Evolutionary conservation across 1,140 invertebrate genomes (phyloP), one percentile per base, ranked within the genome.

Genomic region (Branchinecta lynchi): DNA sequence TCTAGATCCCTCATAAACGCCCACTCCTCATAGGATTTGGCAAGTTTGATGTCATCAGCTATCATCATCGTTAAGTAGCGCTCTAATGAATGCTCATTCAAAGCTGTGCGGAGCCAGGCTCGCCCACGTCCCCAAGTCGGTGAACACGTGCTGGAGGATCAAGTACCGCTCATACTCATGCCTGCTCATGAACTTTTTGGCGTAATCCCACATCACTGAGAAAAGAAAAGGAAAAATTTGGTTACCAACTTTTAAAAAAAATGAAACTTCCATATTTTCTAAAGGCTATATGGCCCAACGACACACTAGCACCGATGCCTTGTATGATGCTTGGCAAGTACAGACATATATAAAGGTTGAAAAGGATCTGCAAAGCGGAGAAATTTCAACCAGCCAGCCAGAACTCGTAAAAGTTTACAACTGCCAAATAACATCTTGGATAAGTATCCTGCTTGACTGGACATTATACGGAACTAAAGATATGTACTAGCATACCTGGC

Each of bases 21-120:
- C 84, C 88, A 90, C 69, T 87, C 84, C 78, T 93, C 89, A 80
- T 93, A 96, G 82, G 86, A 89, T 70, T 85, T 83, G 70, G 81
- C 79, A 65, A 92, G 75, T 60, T 85, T 79, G 8, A 82, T 80
- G 21, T 78, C 73, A 75, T 87, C 86, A 74, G 83, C 83, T 43
- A 92, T 79, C 71, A 93, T 82, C 76, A 86, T 85, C 76, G 89
- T 85, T 73, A 93, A 82, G 74, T 84, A 90, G 76, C 90, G 84
- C 79, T 93, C 91, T 17, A 96, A 80, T 3, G 89, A 92, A 74
- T 88, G 83, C 78, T 96, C 93, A 82, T 95, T 95, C 9, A 95
- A 80, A 43, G 89, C 81, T 45, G 90, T 87, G 75, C 93, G 79
- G 15, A 95, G 80, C 87, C 92, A 96, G 17, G 92, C 89, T 66